These are phyloP conservation scores for Troglohyphantes excavatus DNA, from an alignment of 2,888 invertebrate genomes.

Conservation along the genomic window DNA sequence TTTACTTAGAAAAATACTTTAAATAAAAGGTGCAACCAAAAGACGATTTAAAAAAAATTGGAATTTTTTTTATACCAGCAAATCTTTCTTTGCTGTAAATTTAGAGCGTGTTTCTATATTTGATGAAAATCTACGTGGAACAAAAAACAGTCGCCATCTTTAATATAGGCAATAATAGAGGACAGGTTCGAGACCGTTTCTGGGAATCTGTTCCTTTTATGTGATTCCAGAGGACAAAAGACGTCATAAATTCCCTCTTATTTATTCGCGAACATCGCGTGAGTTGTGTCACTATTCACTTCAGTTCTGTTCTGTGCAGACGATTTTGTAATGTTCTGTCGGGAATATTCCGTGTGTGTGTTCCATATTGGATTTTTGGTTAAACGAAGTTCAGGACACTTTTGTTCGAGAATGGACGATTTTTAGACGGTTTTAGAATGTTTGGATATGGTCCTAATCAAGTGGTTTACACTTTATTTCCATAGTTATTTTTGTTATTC, in stretches of 20 bases:
- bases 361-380: slow-evolving; percentile 36
- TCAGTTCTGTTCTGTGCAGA: slow-evolving; percentile 5
- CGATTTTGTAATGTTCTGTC: slow-evolving; percentile 60
- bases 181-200: slow-evolving; percentile 2
- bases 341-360: slow-evolving; percentile 48
- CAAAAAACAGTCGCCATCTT: slow-evolving; percentile 25
- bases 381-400: slow-evolving; percentile 39
- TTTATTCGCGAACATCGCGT: slow-evolving; percentile 60
- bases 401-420: too few relatives aligned
- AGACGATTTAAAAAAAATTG: too few relatives aligned
- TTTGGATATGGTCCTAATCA: too few relatives aligned
- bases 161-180: neutral
- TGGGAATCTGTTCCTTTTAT: slow-evolving; percentile 37
- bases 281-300: slow-evolving; percentile 3
- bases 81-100: too few relatives aligned
- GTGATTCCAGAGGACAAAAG: slow-evolving; percentile 53
- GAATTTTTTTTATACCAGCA: too few relatives aligned
- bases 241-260: slow-evolving; percentile 15
- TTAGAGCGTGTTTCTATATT: too few relatives aligned
- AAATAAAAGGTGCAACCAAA: too few relatives aligned
- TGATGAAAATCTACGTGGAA: neutral
- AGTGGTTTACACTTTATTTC: too few relatives aligned
- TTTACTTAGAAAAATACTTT: too few relatives aligned
- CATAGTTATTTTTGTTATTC: too few relatives aligned
- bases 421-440: too few relatives aligned